Conservation (phyloP, 2,113 vertebrate genomes). For the Sminthopsis crassicaudata region DNA sequence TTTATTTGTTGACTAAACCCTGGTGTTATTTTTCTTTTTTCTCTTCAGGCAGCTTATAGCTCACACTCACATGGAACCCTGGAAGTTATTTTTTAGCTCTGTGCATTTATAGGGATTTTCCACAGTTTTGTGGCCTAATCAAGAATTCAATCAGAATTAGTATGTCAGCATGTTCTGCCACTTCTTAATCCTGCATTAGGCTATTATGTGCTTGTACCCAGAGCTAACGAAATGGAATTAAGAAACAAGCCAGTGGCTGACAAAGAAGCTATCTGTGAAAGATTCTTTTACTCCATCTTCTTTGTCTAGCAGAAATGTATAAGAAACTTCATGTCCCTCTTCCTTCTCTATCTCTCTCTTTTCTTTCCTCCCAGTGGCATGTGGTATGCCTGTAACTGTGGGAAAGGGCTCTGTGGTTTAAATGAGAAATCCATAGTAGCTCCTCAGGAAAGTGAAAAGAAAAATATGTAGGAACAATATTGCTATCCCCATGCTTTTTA, state of each 20-base stretch:
- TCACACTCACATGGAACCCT: neutral
- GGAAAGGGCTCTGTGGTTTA: neutral
- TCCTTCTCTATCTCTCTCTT: neutral
- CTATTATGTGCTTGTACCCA: conserved; percentile 1
- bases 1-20: neutral
- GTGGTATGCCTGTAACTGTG: neutral
- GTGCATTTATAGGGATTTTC: conserved; percentile 34
- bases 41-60: conserved; percentile 17
- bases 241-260: neutral
- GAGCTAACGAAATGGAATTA: conserved; percentile 22
- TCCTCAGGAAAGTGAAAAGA: neutral
- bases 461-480: neutral
- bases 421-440: conserved; percentile 47
- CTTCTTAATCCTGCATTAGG: conserved; percentile 31
- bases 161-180: conserved; percentile 33
- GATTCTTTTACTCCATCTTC: neutral
- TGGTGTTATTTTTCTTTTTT: conserved; percentile 22
- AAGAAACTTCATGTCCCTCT: conserved; percentile 5
- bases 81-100: conserved; percentile 15
- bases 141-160: conserved; percentile 24
- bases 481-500: neutral
- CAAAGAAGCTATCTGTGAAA: neutral
- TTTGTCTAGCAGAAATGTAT: conserved; percentile 27
- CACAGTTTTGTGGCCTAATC: conserved; percentile 20
- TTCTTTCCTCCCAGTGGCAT: conserved; percentile 29